Base-by-base conservation (phyloP, 2,888 invertebrate genomes). In the Orchesella flavescens region DNA sequence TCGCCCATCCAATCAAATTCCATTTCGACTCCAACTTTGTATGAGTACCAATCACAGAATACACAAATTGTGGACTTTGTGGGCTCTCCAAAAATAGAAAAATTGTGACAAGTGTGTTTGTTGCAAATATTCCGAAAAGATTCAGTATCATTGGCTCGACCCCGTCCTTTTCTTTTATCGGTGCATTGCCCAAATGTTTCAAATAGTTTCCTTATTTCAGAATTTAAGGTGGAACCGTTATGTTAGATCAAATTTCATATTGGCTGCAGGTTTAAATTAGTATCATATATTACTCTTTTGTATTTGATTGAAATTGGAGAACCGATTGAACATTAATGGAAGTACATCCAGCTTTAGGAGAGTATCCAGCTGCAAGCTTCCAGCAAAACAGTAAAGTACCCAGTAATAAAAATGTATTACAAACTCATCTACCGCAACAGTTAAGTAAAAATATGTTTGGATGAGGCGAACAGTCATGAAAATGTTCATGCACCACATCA, bases 61-160 rank as follows among this genome's bases (percentile, higher is more conserved):
- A 78, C 1, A 78, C 21, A n/a, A 78, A 78, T 15, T 78, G 69
- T 0, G 78, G 69, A 34, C 69, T 78, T 76, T 59, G 49, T 15
- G 78, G 61, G 5, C 49, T 69, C 34, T 61, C 46, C 24, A 78
- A 15, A 21, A 78, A 78, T 7, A 78, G 46, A 15, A 53, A 59
- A 43, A 69, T 57, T 17, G 61, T 78, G 12, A 78, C 69, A n/a
- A 59, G n/a, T 10, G 61, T 49, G 44, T 78, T 77, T 24, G 63
- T 63, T 23, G 59, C 23, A 4, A 75, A 63, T 2, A 75, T 75
- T 43, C 59, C n/a, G 24, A 49, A 75, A 5, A 65, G 13, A 24
- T 75, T 75, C 9, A 21, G 1, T 43, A 75, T 61, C 19, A 63
- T 61, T 12, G 65, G 65, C 63, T 75, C 75, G 2, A 75, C n/a